Base-by-base conservation (phyloP, 1,140 invertebrate species). In the Drosophila bocki region DNA sequence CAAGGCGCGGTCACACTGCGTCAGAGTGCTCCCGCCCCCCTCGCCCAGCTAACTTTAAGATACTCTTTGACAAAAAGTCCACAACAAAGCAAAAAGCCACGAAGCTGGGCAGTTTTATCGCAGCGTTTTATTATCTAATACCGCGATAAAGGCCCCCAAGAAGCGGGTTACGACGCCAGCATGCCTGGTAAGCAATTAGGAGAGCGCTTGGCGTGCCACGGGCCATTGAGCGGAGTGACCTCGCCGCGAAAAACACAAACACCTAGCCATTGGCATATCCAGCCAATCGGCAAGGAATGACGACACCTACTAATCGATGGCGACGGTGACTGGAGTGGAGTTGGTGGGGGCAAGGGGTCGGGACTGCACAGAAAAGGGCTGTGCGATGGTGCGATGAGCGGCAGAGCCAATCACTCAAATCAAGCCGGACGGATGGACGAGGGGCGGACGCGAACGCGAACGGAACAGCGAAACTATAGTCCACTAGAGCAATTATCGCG, bases 111-210 rank as follows among this genome's bases (percentile, higher is more conserved):
- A 67, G 67, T 82, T 82, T 82, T 85, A 84, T 83, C 76, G 58
- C 65, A 44, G 33, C 54, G 68, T 68, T 75, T 76, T 76, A 76
- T 82, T 87, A 87, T 82, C 82, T 79, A 79, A 82, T 74, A 75
- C 59, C 26, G 75, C 83, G 83, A 86, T 86, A 88, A 84, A 78
- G 29, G 42, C 53, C 32, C 42, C 59, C 26, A 39, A 69, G 56
- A 54, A 61, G 60, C 51, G 51, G 69, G 58, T 42, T 69, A 56
- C 61, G 45, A 78, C 63, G 50, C 59, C 60, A 61, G 44, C 65
- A 88, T 88, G 84, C 64, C 84, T 64, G 84, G 84, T 88, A 76
- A 90, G 84, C 82, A 37, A 56, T 68, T 39, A 41, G 29, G 39
- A 48, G 50, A 47, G 41, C 37, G 51, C 67, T 33, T 72, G 29